A percentile compares a stretch with the other conserved stretches of the same genome.
Evolutionary conservation across 2,888 invertebrate genomes (phyloP).

Genomic region (Amiota communis): DNA sequence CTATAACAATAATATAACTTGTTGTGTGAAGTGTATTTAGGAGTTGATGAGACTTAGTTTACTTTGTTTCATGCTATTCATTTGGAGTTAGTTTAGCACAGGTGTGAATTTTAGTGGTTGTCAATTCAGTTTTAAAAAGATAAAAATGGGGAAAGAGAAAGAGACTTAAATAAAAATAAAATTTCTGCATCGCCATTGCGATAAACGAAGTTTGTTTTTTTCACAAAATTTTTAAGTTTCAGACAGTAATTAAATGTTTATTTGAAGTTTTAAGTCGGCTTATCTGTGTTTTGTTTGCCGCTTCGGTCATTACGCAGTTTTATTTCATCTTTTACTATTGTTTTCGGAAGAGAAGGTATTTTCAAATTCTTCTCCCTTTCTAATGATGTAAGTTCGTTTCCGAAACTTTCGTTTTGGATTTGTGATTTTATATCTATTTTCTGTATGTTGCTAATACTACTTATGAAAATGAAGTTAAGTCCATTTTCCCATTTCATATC

Average conservation of each 20-base stretch:
- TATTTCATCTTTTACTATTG: too few species aligned
- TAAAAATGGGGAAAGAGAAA: not conserved
- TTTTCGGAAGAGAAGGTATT: too few species aligned
- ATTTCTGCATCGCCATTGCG: not conserved
- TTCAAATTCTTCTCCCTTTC: constrained; percentile 6
- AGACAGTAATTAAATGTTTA: constrained; percentile 6
- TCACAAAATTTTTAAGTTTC: not conserved
- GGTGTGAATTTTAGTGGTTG: constrained; percentile 10
- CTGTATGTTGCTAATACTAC: too few species aligned
- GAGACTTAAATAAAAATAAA: not conserved
- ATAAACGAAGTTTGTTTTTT: not conserved
- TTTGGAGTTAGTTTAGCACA: not conserved
- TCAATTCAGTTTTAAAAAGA: not conserved
- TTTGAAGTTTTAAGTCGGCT: too few species aligned
- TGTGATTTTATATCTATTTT: not conserved
- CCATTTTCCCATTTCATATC: not conserved
- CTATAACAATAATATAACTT: too few species aligned
- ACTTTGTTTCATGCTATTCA: too few species aligned
- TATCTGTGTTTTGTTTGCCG: too few species aligned
- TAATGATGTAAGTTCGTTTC: constrained; percentile 7
- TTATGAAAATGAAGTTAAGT: not conserved
- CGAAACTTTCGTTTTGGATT: not conserved
- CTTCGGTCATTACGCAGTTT: too few species aligned
- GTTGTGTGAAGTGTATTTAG: too few species aligned
- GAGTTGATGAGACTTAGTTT: too few species aligned